These are phyloP conservation scores for Leptopterna dolabrata DNA, from an alignment of 2,888 invertebrate genomes.

Conservation along the genomic window DNA sequence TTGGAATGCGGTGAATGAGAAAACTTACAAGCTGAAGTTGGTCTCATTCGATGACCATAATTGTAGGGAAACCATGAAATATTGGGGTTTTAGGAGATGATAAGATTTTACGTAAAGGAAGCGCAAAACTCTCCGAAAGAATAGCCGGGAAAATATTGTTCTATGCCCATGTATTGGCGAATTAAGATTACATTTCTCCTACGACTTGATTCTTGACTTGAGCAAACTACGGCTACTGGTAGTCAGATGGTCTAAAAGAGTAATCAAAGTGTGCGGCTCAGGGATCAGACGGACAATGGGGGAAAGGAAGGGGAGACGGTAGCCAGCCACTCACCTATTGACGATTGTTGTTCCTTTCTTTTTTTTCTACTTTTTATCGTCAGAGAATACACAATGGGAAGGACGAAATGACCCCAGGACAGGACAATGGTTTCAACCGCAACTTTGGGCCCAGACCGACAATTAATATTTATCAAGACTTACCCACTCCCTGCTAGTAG, in stretches of 20 bases:
- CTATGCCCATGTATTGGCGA: too few relatives aligned
- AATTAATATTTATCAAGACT: constrained; percentile 57
- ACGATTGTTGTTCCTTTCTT: constrained; percentile 48
- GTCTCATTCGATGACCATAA: too few relatives aligned
- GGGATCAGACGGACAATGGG: constrained; percentile 50
- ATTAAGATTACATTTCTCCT: not conserved
- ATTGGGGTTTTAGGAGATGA: too few relatives aligned
- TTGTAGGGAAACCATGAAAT: too few relatives aligned
- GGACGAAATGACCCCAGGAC: constrained; percentile 57
- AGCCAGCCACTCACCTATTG: constrained; percentile 55
- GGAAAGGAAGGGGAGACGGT: constrained; percentile 41
- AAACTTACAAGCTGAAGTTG: too few relatives aligned
- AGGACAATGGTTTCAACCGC: constrained; percentile 51
- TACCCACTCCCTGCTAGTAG: constrained; percentile 21
- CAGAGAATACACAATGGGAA: constrained; percentile 55
- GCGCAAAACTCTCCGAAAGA: too few relatives aligned
- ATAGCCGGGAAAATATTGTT: too few relatives aligned
- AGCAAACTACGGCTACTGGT: not conserved
- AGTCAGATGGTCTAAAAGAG: constrained; percentile 50
- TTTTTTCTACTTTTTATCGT: constrained; percentile 54
- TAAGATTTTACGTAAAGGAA: too few relatives aligned
- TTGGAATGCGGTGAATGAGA: too few relatives aligned
- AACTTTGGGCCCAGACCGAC: constrained; percentile 55
- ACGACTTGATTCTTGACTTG: not conserved
- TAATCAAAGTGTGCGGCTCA: constrained; percentile 45